Conservation (phyloP, 2,888 invertebrate species). For the Lochmaea crataegi region DNA sequence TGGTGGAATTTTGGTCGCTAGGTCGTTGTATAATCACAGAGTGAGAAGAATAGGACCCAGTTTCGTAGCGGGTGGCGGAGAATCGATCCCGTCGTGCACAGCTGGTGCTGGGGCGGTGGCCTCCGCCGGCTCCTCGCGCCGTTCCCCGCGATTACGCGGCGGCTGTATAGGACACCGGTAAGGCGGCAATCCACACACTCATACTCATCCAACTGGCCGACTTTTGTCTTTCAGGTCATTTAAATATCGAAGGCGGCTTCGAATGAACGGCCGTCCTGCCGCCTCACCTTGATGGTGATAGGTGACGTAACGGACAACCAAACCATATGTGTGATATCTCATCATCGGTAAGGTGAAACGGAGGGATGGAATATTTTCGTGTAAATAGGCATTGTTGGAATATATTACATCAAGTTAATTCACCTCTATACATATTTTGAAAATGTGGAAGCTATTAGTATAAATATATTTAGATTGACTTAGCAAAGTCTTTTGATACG, state of each 20-base stretch:
- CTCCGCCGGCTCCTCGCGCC: conserved; percentile 49
- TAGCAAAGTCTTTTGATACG: no score
- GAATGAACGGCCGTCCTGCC: conserved; percentile 13
- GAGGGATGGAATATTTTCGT: no score
- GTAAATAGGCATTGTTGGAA: no score
- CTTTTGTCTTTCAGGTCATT: conserved; percentile 36
- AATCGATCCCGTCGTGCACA: conserved; percentile 62
- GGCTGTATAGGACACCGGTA: neutral
- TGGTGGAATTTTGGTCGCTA: conserved; percentile 10
- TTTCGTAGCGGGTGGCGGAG: conserved; percentile 55
- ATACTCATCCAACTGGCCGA: conserved; percentile 16
- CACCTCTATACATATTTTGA: no score
- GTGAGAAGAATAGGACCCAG: conserved; percentile 53
- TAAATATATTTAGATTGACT: no score
- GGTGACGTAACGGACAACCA: neutral
- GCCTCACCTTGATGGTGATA: neutral
- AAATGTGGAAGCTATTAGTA: no score
- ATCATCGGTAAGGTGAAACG: neutral
- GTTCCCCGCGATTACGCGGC: conserved; percentile 43
- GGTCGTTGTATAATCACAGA: conserved; percentile 12
- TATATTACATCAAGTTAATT: no score
- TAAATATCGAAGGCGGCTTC: conserved; percentile 23
- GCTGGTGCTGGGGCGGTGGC: conserved; percentile 64
- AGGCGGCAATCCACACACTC: conserved; percentile 20
- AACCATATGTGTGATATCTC: neutral